These are phyloP conservation scores for Delphinus delphis DNA, from an alignment of 2,113 vertebrate genomes.

Conservation along the genomic window DNA sequence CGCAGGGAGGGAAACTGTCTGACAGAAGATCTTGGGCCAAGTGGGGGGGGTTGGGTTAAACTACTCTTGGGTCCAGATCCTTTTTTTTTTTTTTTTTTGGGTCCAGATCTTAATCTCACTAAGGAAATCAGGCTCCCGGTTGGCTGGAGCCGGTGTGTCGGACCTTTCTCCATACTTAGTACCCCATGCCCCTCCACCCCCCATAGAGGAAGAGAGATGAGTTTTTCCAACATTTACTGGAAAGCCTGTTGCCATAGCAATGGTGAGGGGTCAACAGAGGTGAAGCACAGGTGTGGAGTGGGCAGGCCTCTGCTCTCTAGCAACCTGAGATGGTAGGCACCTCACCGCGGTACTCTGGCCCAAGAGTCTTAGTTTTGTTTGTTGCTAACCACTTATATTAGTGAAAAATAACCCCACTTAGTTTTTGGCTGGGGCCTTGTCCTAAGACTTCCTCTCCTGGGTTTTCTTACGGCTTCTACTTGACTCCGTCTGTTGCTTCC, in stretches of 20 bases:
- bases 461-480: neutral
- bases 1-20: conserved; percentile 52
- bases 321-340: neutral
- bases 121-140: conserved; percentile 77
- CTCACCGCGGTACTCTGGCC: neutral
- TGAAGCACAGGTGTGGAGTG: neutral
- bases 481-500: neutral
- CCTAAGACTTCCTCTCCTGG: neutral
- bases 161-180: conserved; percentile 50
- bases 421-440: neutral
- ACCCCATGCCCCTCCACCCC: neutral
- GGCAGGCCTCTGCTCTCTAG: neutral
- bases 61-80: conserved; percentile 68
- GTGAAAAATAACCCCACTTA: neutral
- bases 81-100: neutral
- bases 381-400: neutral
- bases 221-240: conserved; percentile 62
- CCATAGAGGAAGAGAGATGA: conserved; percentile 51
- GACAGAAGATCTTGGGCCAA: conserved; percentile 59
- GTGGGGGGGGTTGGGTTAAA: conserved; percentile 47
- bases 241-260: conserved; percentile 22
- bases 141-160: conserved; percentile 60
- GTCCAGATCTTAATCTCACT: conserved; percentile 75
- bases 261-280: neutral
- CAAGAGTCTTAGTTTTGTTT: neutral